Evolutionary conservation across 23 tunicate species (phyloP), one percentile per base, ranked within the genome.

Genomic region (Botrylloides violaceus): DNA sequence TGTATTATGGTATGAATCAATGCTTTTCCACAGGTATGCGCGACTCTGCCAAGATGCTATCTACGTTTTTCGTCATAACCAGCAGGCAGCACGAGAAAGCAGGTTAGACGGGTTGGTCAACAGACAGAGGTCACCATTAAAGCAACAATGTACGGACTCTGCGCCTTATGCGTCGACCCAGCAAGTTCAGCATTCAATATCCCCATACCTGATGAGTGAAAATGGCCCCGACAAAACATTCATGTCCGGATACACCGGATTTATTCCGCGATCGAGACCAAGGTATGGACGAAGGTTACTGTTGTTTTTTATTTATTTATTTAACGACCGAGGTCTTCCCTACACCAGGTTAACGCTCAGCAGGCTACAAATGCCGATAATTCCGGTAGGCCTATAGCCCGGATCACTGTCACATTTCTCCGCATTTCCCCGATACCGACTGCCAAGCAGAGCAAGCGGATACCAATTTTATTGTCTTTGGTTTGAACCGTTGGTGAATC

Each of bases 161-260:
- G 70, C 72, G 32, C 84, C 81, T 3, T 91, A 91, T 81, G 84
- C 83, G 3, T 79, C 98, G 1, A 61, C 68, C 7, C 55, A 73
- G 31, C 92, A 73, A 36, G 64, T 33, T 4, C 82, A 75, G 23
- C 98, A 91, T 49, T 84, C 82, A 18, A 74, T 78, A 32, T 91
- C 98, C 29, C 98, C 98, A 4, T 91, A 91, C 60, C 83, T 91
- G 43, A 75, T 77, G 83, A 75, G 77, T 15, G 66, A 35, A 26
- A 32, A 61, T n/a, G 71, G 79, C 53, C 80, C 80, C 0, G 85
- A 81, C 22, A 83, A 91, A 59, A 81, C 90, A 29, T 94, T 86
- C 58, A 71, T 83, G 73, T 82, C 92, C 19, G 89, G 92, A 2
- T 94, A 94, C 64, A 81, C 98, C 0, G 98, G 98, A 6, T 94